Evolutionary conservation across 2,888 invertebrate species (phyloP).

Genomic region (Leptarthrus brevirostris): DNA sequence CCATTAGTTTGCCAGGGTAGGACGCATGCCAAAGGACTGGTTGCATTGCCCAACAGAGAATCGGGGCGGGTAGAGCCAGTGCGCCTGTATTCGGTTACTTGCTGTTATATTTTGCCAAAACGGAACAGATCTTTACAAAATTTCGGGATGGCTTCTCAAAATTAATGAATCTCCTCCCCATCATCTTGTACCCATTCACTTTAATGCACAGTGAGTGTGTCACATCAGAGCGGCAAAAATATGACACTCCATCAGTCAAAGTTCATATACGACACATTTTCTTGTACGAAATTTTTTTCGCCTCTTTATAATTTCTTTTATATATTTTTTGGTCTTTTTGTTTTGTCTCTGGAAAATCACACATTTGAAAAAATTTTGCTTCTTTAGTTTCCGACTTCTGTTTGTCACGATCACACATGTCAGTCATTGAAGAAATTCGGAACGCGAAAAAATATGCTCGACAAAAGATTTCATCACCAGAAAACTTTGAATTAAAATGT

Average conservation of each 20-base stretch:
- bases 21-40: background rate
- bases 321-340: conserved; percentile 34
- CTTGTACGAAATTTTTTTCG: background rate
- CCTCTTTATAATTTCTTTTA: conserved; percentile 25
- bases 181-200: conserved; percentile 36
- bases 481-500: conserved; percentile 4
- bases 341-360: conserved; percentile 29
- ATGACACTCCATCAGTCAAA: conserved; percentile 49
- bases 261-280: conserved; percentile 11
- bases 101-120: conserved; percentile 29
- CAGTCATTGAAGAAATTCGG: conserved; percentile 25
- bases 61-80: background rate
- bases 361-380: conserved; percentile 34
- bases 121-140: conserved; percentile 1
- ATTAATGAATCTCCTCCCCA: conserved; percentile 49
- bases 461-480: background rate
- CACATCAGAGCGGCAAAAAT: conserved; percentile 48
- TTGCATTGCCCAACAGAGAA: too few relatives aligned
- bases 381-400: conserved; percentile 43
- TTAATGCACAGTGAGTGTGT: conserved; percentile 17
- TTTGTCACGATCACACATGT: conserved; percentile 49
- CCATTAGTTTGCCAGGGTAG: background rate
- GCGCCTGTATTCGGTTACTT: background rate
- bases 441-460: conserved; percentile 21
- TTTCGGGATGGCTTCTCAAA: background rate